Conservation (phyloP, 2,113 vertebrate species). For the Phalacrocorax pelagicus region DNA sequence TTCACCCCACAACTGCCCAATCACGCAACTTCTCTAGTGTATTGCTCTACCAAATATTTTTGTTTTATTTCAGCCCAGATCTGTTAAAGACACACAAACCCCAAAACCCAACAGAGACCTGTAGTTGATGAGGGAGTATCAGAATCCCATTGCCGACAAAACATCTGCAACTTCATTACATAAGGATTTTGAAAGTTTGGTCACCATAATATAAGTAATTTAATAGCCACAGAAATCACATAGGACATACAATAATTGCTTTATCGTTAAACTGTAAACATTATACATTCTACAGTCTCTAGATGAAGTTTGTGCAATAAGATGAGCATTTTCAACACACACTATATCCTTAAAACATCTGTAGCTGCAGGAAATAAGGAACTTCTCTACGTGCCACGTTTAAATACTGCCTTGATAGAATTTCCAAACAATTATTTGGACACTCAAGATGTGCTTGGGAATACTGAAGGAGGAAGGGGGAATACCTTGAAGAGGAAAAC, state of each 20-base stretch:
- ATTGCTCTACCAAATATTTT: not conserved
- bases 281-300: not conserved
- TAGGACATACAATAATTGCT: not conserved
- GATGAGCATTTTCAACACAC: not conserved
- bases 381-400: not conserved
- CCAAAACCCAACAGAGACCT: not conserved
- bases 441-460: not conserved
- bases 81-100: not conserved
- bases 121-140: not conserved
- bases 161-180: not conserved
- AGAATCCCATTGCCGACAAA: not conserved
- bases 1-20: not conserved
- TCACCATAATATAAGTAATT: not conserved
- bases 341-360: not conserved
- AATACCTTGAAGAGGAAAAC: not conserved
- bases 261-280: not conserved
- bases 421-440: not conserved
- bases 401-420: not conserved
- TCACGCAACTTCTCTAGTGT: rapidly evolving
- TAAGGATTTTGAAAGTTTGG: not conserved
- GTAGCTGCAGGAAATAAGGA: not conserved
- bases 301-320: not conserved
- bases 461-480: not conserved
- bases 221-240: not conserved
- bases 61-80: not conserved